phyloP scores from a whole-genome alignment of 2,113 vertebrate species.

The Petrocephalus microphthalmus region DNA sequence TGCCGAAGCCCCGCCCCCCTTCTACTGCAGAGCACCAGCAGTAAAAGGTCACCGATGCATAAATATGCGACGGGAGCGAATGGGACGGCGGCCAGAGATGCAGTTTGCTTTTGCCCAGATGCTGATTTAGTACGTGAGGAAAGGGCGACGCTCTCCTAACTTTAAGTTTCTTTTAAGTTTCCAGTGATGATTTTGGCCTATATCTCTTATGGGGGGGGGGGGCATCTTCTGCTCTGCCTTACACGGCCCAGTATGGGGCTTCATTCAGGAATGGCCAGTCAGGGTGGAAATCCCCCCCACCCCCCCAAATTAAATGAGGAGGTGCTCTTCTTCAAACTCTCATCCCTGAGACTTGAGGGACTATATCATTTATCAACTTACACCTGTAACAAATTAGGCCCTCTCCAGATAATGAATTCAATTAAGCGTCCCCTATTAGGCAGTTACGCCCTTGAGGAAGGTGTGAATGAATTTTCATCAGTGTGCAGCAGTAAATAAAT shows the following conservation, averaged over 20 bases:
- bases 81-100: neutral
- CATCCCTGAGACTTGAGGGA: neutral
- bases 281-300: neutral
- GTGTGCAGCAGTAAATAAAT: neutral
- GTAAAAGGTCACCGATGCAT: neutral
- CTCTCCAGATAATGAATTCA: conserved; percentile 8
- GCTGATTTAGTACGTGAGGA: neutral
- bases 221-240: neutral
- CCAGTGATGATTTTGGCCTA: neutral
- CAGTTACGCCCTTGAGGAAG: neutral
- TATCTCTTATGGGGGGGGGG: neutral
- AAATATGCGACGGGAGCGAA: neutral
- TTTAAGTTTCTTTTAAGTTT: neutral
- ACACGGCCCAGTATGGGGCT: neutral
- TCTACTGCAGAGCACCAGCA: neutral
- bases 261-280: neutral
- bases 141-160: neutral
- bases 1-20: neutral
- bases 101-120: neutral
- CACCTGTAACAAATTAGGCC: neutral
- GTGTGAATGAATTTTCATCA: neutral
- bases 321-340: neutral
- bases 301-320: neutral
- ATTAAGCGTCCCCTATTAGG: conserved; percentile 2
- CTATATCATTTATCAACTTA: neutral